These are phyloP conservation scores for Latrodectus hesperus DNA, from an alignment of 2,888 invertebrate species.

Conservation along the genomic window DNA sequence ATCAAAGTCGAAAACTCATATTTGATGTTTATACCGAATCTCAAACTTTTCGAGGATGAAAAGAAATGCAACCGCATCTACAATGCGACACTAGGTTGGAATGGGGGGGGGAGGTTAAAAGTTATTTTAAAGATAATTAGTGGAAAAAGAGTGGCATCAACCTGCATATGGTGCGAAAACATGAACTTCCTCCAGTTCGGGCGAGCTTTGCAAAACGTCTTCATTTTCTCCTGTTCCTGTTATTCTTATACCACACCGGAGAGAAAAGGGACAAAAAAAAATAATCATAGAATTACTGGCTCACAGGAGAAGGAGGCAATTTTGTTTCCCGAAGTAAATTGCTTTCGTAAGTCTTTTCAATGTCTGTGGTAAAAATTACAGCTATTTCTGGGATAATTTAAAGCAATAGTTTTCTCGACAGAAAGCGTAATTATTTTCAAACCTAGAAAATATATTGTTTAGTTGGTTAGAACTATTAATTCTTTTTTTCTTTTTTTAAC, in stretches of 20 bases:
- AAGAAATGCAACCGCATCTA: too few species aligned
- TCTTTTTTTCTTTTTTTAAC: not conserved
- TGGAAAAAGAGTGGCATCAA: not conserved
- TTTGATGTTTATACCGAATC: too few species aligned
- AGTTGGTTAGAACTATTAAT: too few species aligned
- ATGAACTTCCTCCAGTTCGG: not conserved
- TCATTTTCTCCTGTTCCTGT: constrained; percentile 9
- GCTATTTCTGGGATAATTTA: constrained; percentile 23
- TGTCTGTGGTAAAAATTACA: constrained; percentile 27
- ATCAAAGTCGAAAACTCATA: too few species aligned
- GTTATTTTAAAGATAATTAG: constrained; percentile 39
- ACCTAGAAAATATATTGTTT: too few species aligned
- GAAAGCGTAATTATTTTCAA: not conserved
- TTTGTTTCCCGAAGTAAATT: constrained; percentile 33
- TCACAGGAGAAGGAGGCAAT: not conserved
- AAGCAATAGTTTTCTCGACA: constrained; percentile 9
- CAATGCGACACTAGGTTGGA: too few species aligned
- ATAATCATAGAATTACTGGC: not conserved
- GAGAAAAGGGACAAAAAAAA: not conserved
- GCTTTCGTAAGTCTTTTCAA: constrained; percentile 9
- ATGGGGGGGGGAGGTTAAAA: not conserved
- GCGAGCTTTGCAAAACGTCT: constrained; percentile 18
- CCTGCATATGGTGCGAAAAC: constrained; percentile 18
- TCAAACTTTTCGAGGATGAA: too few species aligned
- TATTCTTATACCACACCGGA: constrained; percentile 1